phyloP scores from a whole-genome alignment of 2,888 invertebrate species.

The Oscheius sp. region DNA sequence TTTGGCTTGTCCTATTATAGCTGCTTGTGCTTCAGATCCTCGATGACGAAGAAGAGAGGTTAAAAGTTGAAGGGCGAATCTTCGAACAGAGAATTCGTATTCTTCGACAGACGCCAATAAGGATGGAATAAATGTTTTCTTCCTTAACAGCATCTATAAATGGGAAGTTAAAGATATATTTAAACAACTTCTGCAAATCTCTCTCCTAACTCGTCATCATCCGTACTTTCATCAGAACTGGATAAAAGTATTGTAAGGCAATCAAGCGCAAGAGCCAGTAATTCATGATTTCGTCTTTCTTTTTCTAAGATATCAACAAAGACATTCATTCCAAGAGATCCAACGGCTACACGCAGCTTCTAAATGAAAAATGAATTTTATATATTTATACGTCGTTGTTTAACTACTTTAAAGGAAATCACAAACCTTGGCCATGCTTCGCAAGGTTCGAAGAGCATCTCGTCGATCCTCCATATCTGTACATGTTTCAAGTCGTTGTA shows the following conservation, averaged over 20 bases:
- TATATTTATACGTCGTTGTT: too few species aligned
- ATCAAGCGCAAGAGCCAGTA: constrained; percentile 88
- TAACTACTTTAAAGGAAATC: constrained; percentile 8
- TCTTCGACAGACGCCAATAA: constrained; percentile 58
- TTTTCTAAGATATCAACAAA: constrained; percentile 81
- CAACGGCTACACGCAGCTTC: constrained; percentile 93
- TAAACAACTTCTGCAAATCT: constrained; percentile 73
- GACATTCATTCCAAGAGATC: constrained; percentile 86
- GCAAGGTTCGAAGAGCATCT: constrained; percentile 93
- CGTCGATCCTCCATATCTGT: constrained; percentile 91
- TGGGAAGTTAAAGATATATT: not conserved
- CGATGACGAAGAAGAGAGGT: constrained; percentile 85
- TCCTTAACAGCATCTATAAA: constrained; percentile 48
- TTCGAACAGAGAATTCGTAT: constrained; percentile 61
- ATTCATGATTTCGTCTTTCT: constrained; percentile 89
- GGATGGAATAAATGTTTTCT: constrained; percentile 56
- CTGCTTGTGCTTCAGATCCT: constrained; percentile 76
- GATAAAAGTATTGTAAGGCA: constrained; percentile 87
- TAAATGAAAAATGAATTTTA: constrained; percentile 72
- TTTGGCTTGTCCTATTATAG: constrained; percentile 77
- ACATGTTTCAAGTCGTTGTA: constrained; percentile 90
- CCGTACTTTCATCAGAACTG: constrained; percentile 71
- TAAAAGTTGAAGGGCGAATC: constrained; percentile 75
- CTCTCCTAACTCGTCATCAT: constrained; percentile 72
- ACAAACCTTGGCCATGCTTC: constrained; percentile 76